These are phyloP conservation scores for Bombyx mori DNA, from an alignment of 1,140 invertebrate genomes.

Conservation along the genomic window DNA sequence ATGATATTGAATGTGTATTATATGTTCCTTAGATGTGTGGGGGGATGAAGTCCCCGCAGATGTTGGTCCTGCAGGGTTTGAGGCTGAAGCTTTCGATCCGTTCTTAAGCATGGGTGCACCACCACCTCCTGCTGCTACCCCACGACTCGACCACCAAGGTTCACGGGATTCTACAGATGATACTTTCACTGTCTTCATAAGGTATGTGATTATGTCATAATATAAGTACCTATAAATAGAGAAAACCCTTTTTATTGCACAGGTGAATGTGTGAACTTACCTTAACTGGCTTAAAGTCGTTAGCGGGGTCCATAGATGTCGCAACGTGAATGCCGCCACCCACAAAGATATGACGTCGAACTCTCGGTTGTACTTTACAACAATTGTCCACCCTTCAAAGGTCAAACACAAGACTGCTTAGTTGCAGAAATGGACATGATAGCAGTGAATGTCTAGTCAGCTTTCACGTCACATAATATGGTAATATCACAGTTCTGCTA, in stretches of 20 bases:
- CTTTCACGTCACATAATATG: no score
- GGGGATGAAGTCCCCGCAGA: slow-evolving; percentile 67
- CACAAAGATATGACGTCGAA: no score
- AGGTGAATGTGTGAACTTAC: not conserved
- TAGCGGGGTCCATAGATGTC: no score
- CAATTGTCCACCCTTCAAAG: no score
- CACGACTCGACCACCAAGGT: slow-evolving; percentile 73
- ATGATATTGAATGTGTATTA: not conserved
- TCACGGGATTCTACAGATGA: slow-evolving; percentile 85
- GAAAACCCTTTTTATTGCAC: no score
- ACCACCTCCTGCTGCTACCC: slow-evolving; percentile 74
- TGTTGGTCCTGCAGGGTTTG: slow-evolving; percentile 73
- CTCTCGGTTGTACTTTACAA: no score
- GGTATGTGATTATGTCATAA: slow-evolving; percentile 58
- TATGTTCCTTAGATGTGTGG: slow-evolving; percentile 67
- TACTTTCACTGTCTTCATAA: slow-evolving; percentile 85
- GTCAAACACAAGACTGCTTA: not conserved
- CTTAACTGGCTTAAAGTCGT: slow-evolving; percentile 6
- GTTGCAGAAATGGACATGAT: not conserved
- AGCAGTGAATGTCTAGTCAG: no score
- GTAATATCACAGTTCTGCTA: no score
- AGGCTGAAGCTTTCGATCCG: slow-evolving; percentile 85
- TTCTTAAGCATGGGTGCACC: slow-evolving; percentile 87
- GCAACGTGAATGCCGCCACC: no score
- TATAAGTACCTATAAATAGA: not conserved